Conservation (phyloP, 1,140 invertebrate genomes). For the Steinernema feltiae region DNA sequence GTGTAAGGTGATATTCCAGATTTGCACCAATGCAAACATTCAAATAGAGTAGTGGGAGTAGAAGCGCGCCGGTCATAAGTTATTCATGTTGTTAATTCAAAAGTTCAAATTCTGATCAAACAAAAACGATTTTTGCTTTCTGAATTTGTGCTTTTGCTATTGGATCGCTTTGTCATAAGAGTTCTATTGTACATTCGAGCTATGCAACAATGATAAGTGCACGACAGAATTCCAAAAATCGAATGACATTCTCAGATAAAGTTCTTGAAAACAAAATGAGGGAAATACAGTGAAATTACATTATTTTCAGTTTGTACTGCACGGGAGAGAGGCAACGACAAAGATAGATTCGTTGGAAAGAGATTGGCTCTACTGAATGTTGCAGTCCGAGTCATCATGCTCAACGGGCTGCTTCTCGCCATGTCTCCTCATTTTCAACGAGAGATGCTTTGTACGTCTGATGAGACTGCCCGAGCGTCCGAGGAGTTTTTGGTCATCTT, state of each 20-base stretch:
- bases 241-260: background rate
- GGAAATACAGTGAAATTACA: background rate
- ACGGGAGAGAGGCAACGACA: too few relatives aligned
- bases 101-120: too few relatives aligned
- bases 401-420: slow-evolving; percentile 26
- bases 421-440: slow-evolving; percentile 39
- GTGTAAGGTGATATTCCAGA: background rate
- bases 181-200: too few relatives aligned
- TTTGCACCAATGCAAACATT: background rate
- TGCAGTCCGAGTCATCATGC: slow-evolving; percentile 36
- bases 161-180: too few relatives aligned
- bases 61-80: background rate
- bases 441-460: slow-evolving; percentile 43
- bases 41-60: too few relatives aligned
- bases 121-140: too few relatives aligned
- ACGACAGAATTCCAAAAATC: background rate
- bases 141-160: too few relatives aligned
- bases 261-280: background rate
- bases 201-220: too few relatives aligned
- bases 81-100: background rate
- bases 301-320: background rate
- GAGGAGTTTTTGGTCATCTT: slow-evolving; percentile 33
- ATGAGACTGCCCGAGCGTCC: slow-evolving; percentile 35
- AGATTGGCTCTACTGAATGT: slow-evolving; percentile 28
- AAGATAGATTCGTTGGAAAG: too few relatives aligned